Evolutionary conservation across 2,113 vertebrate species (phyloP), one percentile per base, ranked within the genome.

Genomic region (Stigmatopora nigra): DNA sequence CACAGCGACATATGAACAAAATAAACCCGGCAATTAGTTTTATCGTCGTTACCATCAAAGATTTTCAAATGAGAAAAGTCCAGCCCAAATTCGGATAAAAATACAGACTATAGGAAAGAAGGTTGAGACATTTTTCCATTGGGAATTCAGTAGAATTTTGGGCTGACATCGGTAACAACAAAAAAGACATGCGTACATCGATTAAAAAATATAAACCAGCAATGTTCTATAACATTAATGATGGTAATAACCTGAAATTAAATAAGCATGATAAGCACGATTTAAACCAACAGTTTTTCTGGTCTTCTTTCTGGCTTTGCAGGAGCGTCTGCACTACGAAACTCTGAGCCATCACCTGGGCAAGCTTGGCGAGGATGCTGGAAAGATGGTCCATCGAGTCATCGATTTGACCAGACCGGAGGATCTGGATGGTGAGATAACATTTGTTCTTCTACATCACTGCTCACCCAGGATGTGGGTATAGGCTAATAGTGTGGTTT

Each of bases 401-500:
- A 98, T 98, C 0, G 95, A 98, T 79, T 93, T 98, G 59, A 98
- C 95, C 16, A 92, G 94, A 79, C 94, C 94, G 7, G 95, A 98
- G 75, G 94, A 98, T 57, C 91, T 94, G 78, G 94, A 97, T 69
- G 94, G 95, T 98, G 72, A 90, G 91, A 47, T 8, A 46, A 5
- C 41, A 17, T 58, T 3, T 16, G 15, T 36, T 36, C 19, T 53
- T 10, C 51, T 20, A 10, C n/a, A 53, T 53, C 2, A 22, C 19
- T 7, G 16, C 17, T n/a, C n/a, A 10, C 38, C 38, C 9, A 8
- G 7, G 38, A 41, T 41, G 38, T 41, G 38, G 38, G 9, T 41
- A 10, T 41, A 41, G 38, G 38, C 38, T 41, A 41, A 10, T 41
- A 41, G 6, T 41, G 38, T 10, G 38, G 6, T 41, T 41, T 41